Evolutionary conservation across 2,797 vertebrate species (phyloP), one percentile per base, ranked within the genome.

Genomic region (Craterocephalus amniculus): DNA sequence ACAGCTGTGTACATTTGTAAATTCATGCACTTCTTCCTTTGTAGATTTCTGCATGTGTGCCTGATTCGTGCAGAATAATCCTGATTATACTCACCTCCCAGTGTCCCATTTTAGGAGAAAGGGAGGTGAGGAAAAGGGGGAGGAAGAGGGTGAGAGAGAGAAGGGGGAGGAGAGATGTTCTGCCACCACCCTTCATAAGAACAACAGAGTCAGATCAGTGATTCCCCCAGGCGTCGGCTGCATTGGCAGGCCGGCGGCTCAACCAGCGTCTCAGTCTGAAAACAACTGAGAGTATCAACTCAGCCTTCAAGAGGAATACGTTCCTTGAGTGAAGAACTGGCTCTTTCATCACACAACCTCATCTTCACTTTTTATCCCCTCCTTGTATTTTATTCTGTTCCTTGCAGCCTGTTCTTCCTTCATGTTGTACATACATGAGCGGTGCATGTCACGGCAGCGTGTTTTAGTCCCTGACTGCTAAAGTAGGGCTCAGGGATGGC

Each of bases 61-160:
- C 65, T 77, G 63, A 74, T 86, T 83, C 87, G 76, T 86, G 83
- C 76, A 79, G 78, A 67, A 76, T 92, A 92, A 91, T 92, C 91
- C 89, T 79, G 87, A 89, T 92, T 91, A 89, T 86, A 76, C 86
- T 84, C 89, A 88, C 88, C 87, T 90, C 90, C 82, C 80, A 76
- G 84, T 86, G 86, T 89, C 87, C 90, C 89, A 88, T 88, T 91
- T 93, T 89, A 80, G 84, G 78, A 73, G 85, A 85, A 88, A 83
- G 72, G 74, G 74, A 85, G 54, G 74, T 32, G n/a, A 82, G 71
- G 74, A 60, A 72, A 55, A 49, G 72, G 29, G 82, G 76, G 83
- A 76, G 81, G 72, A 70, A 74, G 52, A 51, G 76, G 56, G 76
- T 63, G 67, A 81, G 71, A 51, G 74, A 40, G 73, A 35, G 64